Evolutionary conservation across 2,113 vertebrate species (phyloP).

Genomic region (Tetraodon nigroviridis): DNA sequence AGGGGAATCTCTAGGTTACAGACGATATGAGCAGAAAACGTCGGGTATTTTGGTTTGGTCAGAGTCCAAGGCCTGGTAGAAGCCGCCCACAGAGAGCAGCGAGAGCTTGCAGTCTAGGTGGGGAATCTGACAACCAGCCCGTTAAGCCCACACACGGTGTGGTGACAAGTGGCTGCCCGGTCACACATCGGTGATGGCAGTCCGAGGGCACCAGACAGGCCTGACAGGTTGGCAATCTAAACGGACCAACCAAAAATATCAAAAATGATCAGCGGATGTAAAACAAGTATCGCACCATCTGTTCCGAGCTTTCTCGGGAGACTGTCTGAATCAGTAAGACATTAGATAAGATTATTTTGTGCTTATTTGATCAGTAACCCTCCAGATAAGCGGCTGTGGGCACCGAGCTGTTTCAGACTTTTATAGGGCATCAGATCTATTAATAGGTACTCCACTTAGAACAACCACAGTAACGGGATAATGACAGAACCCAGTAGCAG

Average conservation of each 20-base stretch:
- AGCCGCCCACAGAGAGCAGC: slow-evolving; percentile 11
- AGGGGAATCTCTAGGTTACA: no score
- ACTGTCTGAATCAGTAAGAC: not conserved
- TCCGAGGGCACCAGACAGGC: slow-evolving; percentile 1
- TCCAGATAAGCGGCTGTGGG: slow-evolving; percentile 3
- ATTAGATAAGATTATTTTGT: not conserved
- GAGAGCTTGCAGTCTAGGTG: slow-evolving; percentile 60
- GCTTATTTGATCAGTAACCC: no score
- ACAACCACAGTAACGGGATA: slow-evolving; percentile 45
- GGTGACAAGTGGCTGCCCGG: slow-evolving; percentile 58
- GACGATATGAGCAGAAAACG: no score
- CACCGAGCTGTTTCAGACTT: not conserved
- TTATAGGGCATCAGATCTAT: slow-evolving; percentile 7
- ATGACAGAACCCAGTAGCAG: slow-evolving; percentile 52
- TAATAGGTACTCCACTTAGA: slow-evolving; percentile 27
- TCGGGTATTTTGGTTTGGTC: no score
- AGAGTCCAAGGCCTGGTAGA: slow-evolving; percentile 1
- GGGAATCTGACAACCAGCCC: slow-evolving; percentile 74
- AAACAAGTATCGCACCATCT: no score
- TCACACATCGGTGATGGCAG: slow-evolving; percentile 43
- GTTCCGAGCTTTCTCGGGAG: no score
- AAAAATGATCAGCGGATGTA: no score
- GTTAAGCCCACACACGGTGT: slow-evolving; percentile 63
- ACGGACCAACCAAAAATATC: no score
- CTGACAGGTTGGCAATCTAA: not conserved